Evolutionary conservation across 2,797 vertebrate species (phyloP).

Genomic region (Emydoidea blandingii): DNA sequence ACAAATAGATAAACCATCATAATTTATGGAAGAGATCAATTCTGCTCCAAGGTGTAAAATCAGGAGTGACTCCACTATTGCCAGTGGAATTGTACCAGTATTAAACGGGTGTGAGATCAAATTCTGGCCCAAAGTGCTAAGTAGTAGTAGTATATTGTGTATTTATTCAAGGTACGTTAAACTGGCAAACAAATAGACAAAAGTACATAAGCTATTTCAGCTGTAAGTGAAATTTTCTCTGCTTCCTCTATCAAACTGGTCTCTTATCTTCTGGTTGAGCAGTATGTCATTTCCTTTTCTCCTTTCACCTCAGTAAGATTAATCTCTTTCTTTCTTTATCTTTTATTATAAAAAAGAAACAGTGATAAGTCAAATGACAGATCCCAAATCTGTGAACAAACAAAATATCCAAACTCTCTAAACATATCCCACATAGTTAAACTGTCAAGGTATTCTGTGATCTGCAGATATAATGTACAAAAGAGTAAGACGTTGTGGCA

Average conservation of each 20-base stretch:
- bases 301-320: not conserved
- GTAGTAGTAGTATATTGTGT: not conserved
- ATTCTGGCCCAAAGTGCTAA: constrained; percentile 6
- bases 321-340: not conserved
- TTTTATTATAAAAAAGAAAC: not conserved
- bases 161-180: not conserved
- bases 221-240: not conserved
- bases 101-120: not conserved
- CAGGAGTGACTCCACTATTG: not conserved
- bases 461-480: not conserved
- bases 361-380: not conserved
- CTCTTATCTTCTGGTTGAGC: not conserved
- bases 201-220: not conserved
- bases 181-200: not conserved
- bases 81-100: not conserved
- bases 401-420: not conserved
- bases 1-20: constrained; percentile 22
- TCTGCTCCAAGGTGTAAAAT: constrained; percentile 2
- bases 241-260: not conserved
- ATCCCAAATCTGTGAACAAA: not conserved
- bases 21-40: constrained; percentile 34
- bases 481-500: not conserved
- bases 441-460: not conserved
- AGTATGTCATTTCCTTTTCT: not conserved
- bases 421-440: not conserved